Evolutionary conservation across 1,140 invertebrate genomes (phyloP).

Genomic region (Dendrolimus punctatus): DNA sequence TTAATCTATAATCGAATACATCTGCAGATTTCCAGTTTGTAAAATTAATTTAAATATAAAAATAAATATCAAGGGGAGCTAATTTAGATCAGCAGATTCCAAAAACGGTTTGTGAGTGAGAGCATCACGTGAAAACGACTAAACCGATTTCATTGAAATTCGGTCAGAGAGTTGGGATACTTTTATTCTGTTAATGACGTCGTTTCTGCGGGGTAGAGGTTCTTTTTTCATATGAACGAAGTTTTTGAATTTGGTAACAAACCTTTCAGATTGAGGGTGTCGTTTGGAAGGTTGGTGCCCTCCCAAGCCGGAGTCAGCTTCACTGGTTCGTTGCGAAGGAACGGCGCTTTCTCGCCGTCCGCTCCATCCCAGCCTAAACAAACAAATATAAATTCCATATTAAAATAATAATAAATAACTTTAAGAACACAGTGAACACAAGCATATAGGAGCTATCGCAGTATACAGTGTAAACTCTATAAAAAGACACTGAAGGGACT

Average conservation of each 20-base stretch:
- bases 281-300: slow-evolving; percentile 85
- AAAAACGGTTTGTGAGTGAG: neutral
- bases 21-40: too few species aligned
- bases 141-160: too few species aligned
- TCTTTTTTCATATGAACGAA: neutral
- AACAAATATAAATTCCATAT: slow-evolving; percentile 20
- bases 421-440: too few species aligned
- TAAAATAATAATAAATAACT: neutral
- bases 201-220: neutral
- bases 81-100: neutral
- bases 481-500: too few species aligned
- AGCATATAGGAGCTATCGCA: too few species aligned
- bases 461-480: too few species aligned
- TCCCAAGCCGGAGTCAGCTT: slow-evolving; percentile 90
- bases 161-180: too few species aligned
- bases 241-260: slow-evolving; percentile 8
- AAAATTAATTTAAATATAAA: too few species aligned
- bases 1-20: too few species aligned
- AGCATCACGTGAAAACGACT: slow-evolving; percentile 1
- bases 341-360: slow-evolving; percentile 65
- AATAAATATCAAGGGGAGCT: too few species aligned
- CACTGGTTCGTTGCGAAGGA: slow-evolving; percentile 80
- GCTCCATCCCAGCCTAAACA: slow-evolving; percentile 52
- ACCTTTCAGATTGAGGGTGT: slow-evolving; percentile 86
- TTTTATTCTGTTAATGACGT: too few species aligned